These are phyloP conservation scores for Formicarius rufipectus DNA, from an alignment of 2,113 vertebrate genomes.

Conservation along the genomic window DNA sequence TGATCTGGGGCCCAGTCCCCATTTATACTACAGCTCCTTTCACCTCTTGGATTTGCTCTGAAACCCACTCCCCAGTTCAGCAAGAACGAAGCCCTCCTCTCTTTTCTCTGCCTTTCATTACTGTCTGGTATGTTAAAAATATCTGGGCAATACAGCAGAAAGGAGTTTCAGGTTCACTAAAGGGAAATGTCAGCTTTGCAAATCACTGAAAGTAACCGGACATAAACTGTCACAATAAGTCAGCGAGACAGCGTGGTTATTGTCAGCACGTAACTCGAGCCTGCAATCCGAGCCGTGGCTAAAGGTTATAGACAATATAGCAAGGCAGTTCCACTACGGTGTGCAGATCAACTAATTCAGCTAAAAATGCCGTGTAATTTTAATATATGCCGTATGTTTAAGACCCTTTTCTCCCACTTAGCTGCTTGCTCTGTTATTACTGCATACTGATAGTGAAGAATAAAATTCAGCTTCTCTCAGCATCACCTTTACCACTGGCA, in stretches of 20 bases:
- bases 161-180: conserved; percentile 55
- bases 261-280: background rate
- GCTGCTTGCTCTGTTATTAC: background rate
- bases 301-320: background rate
- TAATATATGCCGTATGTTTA: background rate
- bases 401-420: background rate
- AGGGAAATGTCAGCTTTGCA: conserved; percentile 54
- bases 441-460: background rate
- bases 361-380: background rate
- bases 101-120: background rate
- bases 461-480: background rate
- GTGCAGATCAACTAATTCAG: background rate
- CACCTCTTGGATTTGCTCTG: fast-evolving
- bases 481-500: background rate
- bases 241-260: background rate
- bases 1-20: background rate
- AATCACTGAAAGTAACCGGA: conserved; percentile 46
- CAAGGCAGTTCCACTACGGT: background rate
- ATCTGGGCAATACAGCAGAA: conserved; percentile 33
- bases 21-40: background rate
- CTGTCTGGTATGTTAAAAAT: conserved; percentile 26
- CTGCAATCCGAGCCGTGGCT: background rate
- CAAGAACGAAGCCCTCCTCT: background rate
- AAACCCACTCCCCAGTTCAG: background rate
- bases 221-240: conserved; percentile 51